phyloP scores from a whole-genome alignment of 2,888 invertebrate genomes.

The Neria commutata region DNA sequence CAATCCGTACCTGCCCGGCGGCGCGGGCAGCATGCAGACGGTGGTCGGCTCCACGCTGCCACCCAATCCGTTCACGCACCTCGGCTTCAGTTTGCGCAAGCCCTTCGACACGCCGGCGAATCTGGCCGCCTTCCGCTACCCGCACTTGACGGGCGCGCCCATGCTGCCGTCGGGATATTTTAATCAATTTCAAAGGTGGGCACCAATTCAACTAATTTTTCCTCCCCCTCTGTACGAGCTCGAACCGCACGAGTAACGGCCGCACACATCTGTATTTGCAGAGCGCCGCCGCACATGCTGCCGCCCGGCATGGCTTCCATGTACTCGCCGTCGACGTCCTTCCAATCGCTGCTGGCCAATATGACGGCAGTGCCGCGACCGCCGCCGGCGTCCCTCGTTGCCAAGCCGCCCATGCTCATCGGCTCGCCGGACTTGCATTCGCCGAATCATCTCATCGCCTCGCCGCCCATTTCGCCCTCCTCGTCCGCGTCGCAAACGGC shows the following conservation, averaged over 20 bases:
- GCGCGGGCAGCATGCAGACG: slow-evolving; percentile 67
- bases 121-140: slow-evolving; percentile 76
- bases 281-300: slow-evolving; percentile 69
- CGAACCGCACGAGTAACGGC: neutral
- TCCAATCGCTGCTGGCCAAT: slow-evolving; percentile 77
- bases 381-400: slow-evolving; percentile 27
- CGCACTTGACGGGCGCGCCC: slow-evolving; percentile 65
- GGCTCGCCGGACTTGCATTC: slow-evolving; percentile 55
- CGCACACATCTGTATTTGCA: slow-evolving; percentile 60
- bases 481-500: slow-evolving; percentile 41
- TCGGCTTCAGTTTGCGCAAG: slow-evolving; percentile 77
- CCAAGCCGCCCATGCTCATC: slow-evolving; percentile 49
- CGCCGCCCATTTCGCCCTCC: slow-evolving; percentile 55
- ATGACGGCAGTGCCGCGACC: slow-evolving; percentile 67
- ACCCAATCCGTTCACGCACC: slow-evolving; percentile 80
- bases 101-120: slow-evolving; percentile 72
- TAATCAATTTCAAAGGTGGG: slow-evolving; percentile 64
- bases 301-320: slow-evolving; percentile 68
- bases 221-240: slow-evolving; percentile 46
- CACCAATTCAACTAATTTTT: neutral
- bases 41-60: slow-evolving; percentile 76
- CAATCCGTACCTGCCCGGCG: slow-evolving; percentile 79
- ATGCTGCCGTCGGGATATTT: slow-evolving; percentile 68
- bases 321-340: slow-evolving; percentile 70
- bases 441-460: slow-evolving; percentile 54